phyloP scores from a whole-genome alignment of 2,797 vertebrate genomes.

The Pseudomugil gertrudae region DNA sequence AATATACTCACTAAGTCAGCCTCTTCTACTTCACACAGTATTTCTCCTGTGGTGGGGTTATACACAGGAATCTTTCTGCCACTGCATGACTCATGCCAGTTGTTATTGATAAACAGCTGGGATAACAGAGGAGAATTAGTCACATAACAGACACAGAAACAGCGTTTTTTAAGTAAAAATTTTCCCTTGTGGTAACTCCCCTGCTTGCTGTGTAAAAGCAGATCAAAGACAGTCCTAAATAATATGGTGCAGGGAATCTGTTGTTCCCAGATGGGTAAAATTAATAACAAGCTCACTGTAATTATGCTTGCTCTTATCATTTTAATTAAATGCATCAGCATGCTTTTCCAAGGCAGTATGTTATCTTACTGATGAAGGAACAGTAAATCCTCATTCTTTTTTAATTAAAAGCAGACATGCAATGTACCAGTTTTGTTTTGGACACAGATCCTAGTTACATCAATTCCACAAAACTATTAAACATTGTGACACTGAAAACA shows the following conservation, averaged over 20 bases:
- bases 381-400: constrained; percentile 16
- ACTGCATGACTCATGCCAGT: constrained; percentile 86
- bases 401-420: constrained; percentile 5
- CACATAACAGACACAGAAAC: background rate
- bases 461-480: background rate
- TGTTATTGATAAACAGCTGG: constrained; percentile 91
- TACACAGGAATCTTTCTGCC: constrained; percentile 86
- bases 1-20: constrained; percentile 80
- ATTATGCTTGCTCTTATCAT: background rate
- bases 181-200: background rate
- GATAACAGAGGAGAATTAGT: background rate
- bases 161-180: background rate
- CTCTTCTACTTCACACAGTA: constrained; percentile 89
- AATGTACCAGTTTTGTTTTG: background rate
- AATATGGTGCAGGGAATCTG: background rate
- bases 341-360: constrained; percentile 19
- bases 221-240: constrained; percentile 15
- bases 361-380: background rate
- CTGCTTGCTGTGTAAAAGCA: background rate
- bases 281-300: background rate
- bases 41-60: constrained; percentile 86
- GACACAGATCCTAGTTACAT: constrained; percentile 6
- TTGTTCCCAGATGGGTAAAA: background rate
- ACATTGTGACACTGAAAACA: constrained; percentile 13
- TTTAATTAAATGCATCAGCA: constrained; percentile 17